A percentile compares a stretch with the other conserved stretches of the same genome.
These are phyloP conservation scores for Ceratoteleas bidentatus DNA, from an alignment of 1,140 invertebrate genomes.

Conservation along the genomic window DNA sequence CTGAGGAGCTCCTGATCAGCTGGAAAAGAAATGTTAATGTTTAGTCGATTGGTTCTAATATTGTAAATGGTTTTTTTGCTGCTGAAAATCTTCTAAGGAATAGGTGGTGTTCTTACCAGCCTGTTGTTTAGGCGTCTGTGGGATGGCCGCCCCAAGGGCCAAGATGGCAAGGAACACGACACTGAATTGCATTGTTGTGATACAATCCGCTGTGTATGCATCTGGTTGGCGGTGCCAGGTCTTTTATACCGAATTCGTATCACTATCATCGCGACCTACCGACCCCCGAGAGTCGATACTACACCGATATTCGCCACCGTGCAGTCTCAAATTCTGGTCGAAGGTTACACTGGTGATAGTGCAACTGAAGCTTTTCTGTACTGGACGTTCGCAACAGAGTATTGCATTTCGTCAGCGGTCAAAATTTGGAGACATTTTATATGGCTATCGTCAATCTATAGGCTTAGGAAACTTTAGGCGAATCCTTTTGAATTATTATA, in stretches of 20 bases:
- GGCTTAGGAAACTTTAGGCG: too few relatives aligned
- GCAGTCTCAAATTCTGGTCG: conserved; percentile 58
- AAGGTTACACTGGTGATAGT: conserved; percentile 57
- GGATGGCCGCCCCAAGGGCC: conserved; percentile 74
- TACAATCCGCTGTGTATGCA: conserved; percentile 73
- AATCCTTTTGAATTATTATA: too few relatives aligned
- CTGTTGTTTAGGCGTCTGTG: conserved; percentile 69
- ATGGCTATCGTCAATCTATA: too few relatives aligned
- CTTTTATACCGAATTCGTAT: conserved; percentile 79
- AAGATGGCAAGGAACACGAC: conserved; percentile 76
- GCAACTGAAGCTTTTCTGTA: not conserved
- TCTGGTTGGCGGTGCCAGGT: conserved; percentile 10
- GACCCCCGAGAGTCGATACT: conserved; percentile 64
- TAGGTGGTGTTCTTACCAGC: conserved; percentile 74
- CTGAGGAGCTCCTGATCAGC: conserved; percentile 82
- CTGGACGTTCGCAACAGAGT: too few relatives aligned
- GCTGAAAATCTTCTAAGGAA: not conserved
- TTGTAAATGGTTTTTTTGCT: not conserved
- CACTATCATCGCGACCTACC: conserved; percentile 73
- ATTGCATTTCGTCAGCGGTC: too few relatives aligned
- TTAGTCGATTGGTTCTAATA: not conserved
- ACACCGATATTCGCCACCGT: conserved; percentile 50
- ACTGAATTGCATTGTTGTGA: conserved; percentile 77
- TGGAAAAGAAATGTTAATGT: conserved; percentile 52
- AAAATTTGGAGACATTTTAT: too few relatives aligned